These are phyloP conservation scores for Sorex fumeus DNA, from an alignment of 2,113 vertebrate species.

Conservation along the genomic window DNA sequence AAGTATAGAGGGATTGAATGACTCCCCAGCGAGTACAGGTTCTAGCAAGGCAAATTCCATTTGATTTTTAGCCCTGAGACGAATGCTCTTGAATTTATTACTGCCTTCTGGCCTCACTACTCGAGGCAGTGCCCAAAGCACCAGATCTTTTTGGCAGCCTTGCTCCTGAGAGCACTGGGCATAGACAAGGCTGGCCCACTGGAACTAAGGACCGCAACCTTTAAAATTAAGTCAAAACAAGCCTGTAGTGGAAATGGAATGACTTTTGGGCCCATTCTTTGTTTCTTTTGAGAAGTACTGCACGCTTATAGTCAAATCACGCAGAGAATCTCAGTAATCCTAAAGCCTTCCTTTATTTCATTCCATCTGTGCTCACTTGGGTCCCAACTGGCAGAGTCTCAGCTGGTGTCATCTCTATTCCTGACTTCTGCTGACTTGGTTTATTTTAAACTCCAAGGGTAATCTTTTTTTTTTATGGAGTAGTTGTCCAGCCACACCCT, in stretches of 20 bases:
- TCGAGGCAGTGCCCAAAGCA: neutral
- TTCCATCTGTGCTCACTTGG: neutral
- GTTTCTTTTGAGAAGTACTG: neutral
- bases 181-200: neutral
- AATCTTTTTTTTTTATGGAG: neutral
- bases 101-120: neutral
- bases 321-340: neutral
- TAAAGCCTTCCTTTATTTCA: constrained; percentile 3
- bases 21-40: neutral
- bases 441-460: neutral
- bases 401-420: constrained; percentile 34
- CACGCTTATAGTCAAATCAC: neutral
- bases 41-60: neutral
- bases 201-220: neutral
- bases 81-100: neutral
- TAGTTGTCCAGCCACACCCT: neutral
- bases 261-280: neutral
- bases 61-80: neutral
- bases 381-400: neutral
- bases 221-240: neutral
- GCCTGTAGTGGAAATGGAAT: neutral
- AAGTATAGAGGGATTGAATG: neutral
- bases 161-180: no score
- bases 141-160: neutral
- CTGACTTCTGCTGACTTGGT: constrained; percentile 13